These are phyloP conservation scores for Dryobota labecula DNA, from an alignment of 2,888 invertebrate genomes.

Conservation along the genomic window DNA sequence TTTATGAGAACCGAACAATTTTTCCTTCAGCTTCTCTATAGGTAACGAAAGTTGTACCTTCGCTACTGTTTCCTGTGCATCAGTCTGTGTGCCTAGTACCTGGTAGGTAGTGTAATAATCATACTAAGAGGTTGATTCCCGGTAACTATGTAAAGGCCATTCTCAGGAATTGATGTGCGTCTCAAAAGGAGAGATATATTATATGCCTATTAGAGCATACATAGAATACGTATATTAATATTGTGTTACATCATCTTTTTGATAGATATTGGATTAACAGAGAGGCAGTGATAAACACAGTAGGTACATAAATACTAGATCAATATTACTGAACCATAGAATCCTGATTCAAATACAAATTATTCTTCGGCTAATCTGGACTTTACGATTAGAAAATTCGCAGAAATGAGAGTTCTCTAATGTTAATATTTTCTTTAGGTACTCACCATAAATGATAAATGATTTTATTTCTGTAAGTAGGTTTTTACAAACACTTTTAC, in stretches of 20 bases:
- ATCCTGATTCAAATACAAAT: background rate
- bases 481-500: too few relatives aligned
- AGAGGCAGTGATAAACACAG: background rate
- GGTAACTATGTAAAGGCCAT: slow-evolving; percentile 7
- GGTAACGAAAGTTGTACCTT: too few relatives aligned
- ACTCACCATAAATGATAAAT: too few relatives aligned
- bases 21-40: too few relatives aligned
- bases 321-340: background rate
- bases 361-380: background rate
- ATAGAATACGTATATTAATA: background rate
- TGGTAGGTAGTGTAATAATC: slow-evolving; percentile 7
- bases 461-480: too few relatives aligned
- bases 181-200: background rate
- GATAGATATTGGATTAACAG: slow-evolving; percentile 13
- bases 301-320: background rate
- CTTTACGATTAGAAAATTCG: background rate
- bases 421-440: background rate
- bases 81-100: slow-evolving; percentile 21
- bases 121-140: background rate
- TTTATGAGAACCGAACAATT: too few relatives aligned
- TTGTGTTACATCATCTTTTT: background rate
- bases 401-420: background rate
- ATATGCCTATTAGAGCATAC: background rate
- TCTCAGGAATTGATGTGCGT: background rate
- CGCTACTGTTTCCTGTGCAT: too few relatives aligned